Evolutionary conservation across 2,797 vertebrate genomes (phyloP), one percentile per base, ranked within the genome.

Genomic region (Numenius phaeopus): DNA sequence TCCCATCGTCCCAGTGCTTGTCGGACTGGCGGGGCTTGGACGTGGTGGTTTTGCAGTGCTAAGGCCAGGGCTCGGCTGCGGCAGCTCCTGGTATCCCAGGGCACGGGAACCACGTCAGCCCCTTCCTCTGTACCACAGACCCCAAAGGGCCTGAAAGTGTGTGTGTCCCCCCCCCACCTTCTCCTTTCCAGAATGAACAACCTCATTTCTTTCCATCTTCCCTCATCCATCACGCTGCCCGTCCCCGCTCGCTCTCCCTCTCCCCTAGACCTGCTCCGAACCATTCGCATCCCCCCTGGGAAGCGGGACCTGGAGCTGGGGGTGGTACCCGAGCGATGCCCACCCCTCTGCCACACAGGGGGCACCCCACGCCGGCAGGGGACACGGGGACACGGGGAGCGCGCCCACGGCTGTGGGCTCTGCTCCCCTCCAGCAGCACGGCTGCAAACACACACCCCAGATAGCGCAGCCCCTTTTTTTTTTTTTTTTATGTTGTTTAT

Each of bases 281-380:
- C 37, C 3, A 0, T 34, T 40, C 0, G 1, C 62, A 37, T 29
- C 50, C 39, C 40, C 14, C 27, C 30, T 1, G 58, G 64, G 78
- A 34, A 52, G 64, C 16, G 3, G 77, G 44, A 40, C 27, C 27
- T 0, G 18, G 55, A 40, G 46, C 32, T 1, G 4, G 34, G n/a
- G n/a, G 65, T 0, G 5, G 49, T 32, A 30, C 79, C 49, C 5
- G 2, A 34, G 49, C 0, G 6, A 21, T 26, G 26, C 34, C 58
- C 4, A 1, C 11, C 54, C 59, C 27, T 40, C 24, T 7, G 3
- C 24, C 37, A 1, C 29, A n/a, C n/a, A n/a, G n/a, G n/a, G n/a
- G n/a, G n/a, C n/a, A n/a, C 64, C 61, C 49, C 0, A 0, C 4
- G 23, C 4, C 7, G 3, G 4, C 57, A 17, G 1, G 2, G 86